These are phyloP conservation scores for Melinopterus prodromus DNA, from an alignment of 2,888 invertebrate species.

Conservation along the genomic window DNA sequence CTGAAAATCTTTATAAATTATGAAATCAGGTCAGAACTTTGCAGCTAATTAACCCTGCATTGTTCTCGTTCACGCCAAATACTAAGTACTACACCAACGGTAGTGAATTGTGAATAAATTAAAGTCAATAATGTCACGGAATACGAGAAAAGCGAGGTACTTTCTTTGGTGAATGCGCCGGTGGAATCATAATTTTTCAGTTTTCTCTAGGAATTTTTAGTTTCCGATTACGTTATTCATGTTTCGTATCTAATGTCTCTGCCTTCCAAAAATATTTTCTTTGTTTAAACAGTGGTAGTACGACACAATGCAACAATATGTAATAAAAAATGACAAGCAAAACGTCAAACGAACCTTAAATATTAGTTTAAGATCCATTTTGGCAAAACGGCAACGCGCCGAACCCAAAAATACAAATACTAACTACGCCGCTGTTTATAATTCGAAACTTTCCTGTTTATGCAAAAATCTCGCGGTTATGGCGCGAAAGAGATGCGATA, in stretches of 20 bases:
- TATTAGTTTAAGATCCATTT: too few species aligned
- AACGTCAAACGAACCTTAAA: too few species aligned
- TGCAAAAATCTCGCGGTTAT: background rate
- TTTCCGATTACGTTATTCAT: too few species aligned
- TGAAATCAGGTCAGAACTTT: slow-evolving; percentile 4
- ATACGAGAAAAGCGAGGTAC: background rate
- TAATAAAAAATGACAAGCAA: too few species aligned
- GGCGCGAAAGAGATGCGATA: background rate
- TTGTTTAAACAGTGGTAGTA: too few species aligned
- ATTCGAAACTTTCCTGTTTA: background rate
- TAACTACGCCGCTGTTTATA: background rate
- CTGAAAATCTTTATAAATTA: background rate
- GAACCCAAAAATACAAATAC: background rate
- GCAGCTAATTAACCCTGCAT: background rate
- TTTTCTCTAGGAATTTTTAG: too few species aligned
- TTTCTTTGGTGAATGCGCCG: too few species aligned
- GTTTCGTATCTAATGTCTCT: too few species aligned
- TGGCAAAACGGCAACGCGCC: too few species aligned
- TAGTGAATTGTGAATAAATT: background rate
- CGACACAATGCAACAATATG: too few species aligned
- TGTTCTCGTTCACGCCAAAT: background rate
- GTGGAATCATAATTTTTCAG: too few species aligned
- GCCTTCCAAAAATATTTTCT: too few species aligned
- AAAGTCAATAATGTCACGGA: background rate
- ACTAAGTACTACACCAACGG: background rate